Base-by-base conservation (phyloP, 2,888 invertebrate genomes). In the Drosophila mayaguana region DNA sequence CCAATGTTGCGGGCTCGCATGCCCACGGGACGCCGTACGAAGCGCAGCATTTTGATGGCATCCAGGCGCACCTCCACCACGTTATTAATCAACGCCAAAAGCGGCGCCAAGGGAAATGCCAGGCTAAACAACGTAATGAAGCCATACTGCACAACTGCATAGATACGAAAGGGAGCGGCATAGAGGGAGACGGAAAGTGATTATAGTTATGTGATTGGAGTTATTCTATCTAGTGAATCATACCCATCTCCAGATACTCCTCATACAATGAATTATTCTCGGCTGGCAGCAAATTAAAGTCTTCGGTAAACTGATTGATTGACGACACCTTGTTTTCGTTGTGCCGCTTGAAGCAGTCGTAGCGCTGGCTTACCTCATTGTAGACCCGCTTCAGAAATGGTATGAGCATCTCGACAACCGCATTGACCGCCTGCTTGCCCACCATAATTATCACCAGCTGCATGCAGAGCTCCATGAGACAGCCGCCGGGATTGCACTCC, bases 171-270 rank as follows among this genome's bases (percentile, higher is more conserved):
- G 40, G 43, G 9, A 43, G 4, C n/a, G 8, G 25, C 2, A 28
- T 6, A 5, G 6, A 28, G n/a, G 18, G 18, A 6, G 6, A 16
- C 1, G 8, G 28, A 8, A 28, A 8, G 8, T 28, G 28, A 28
- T 28, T 32, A 32, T 9, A 32, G 2, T 11, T 9, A 32, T 32
- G 7, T 28, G 28, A 32, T 3, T 11, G 0, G 32, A 32, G 11
- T 11, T 32, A 1, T 1, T 11, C 32, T 9, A 11, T 32, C 32
- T 32, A 32, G 32, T 11, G 11, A 16, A 14, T 38, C 36, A 14
- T 22, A 96, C 96, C 95, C 97, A 97, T 97, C 94, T 97, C 97
- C 62, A 97, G 93, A 93, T 97, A 97, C 92, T 97, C 97, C 53
- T 95, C 94, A 92, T 97, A 97, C 48, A 97, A 93, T 38, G 96